phyloP scores from a whole-genome alignment of 1,140 invertebrate genomes.

The Heliconius eleuchia region DNA sequence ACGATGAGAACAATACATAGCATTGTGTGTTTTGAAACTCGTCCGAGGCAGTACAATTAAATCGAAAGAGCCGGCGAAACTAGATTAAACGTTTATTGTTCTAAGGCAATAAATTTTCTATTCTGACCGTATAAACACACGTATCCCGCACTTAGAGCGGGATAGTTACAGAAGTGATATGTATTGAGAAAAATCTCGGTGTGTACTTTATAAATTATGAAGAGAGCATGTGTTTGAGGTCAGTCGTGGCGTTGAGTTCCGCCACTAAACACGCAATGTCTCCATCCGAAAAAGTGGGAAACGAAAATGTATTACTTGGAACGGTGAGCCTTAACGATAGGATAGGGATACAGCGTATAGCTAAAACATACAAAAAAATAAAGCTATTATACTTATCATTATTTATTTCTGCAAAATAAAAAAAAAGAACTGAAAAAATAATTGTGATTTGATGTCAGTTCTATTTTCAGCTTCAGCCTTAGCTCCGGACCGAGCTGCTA shows the following conservation, averaged over 20 bases:
- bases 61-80: slow-evolving; percentile 55
- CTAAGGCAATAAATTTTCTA: slow-evolving; percentile 68
- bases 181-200: neutral
- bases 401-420: neutral
- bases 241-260: no score
- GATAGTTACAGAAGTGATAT: neutral
- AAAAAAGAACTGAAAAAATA: neutral
- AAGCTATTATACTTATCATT: no score
- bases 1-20: slow-evolving; percentile 27
- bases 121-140: slow-evolving; percentile 53
- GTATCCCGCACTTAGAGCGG: slow-evolving; percentile 48
- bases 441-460: neutral
- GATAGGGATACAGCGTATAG: no score
- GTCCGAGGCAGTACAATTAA: slow-evolving; percentile 54
- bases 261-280: no score
- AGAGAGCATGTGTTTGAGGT: no score
- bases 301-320: no score
- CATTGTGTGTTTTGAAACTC: slow-evolving; percentile 45
- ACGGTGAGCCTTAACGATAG: no score
- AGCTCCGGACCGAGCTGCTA: slow-evolving; percentile 20
- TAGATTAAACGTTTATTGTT: slow-evolving; percentile 66
- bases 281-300: no score
- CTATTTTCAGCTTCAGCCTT: neutral
- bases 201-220: no score
- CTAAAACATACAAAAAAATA: no score